Conservation (phyloP, 2,113 vertebrate species). For the Tachuris rubrigastra region DNA sequence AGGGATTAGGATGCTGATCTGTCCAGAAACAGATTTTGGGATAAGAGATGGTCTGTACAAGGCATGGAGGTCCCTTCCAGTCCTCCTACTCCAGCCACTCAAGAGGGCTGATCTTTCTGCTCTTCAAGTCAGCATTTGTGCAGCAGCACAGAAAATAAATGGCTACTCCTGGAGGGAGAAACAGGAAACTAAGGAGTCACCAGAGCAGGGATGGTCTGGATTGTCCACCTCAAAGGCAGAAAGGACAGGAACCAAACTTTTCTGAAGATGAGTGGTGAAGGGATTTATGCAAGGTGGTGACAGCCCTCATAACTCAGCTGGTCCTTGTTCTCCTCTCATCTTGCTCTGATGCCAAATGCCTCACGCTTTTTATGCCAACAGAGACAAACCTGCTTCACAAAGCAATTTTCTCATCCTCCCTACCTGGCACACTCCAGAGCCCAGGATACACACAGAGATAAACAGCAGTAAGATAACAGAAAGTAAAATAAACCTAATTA, state of each 20-base stretch:
- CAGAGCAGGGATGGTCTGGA: not conserved
- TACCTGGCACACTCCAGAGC: not conserved
- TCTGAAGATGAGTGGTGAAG: not conserved
- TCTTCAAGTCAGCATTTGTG: not conserved
- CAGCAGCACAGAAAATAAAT: not conserved
- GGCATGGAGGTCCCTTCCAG: not conserved
- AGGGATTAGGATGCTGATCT: not conserved
- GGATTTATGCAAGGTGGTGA: not conserved
- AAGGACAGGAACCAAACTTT: not conserved
- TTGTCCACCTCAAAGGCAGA: not conserved
- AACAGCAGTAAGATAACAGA: not conserved
- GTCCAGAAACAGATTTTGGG: not conserved
- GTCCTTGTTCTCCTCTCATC: not conserved
- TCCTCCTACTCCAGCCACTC: not conserved
- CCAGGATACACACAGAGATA: not conserved
- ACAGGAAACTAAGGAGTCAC: not conserved
- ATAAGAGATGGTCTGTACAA: not conserved
- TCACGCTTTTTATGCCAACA: not conserved
- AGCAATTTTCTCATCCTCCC: not conserved
- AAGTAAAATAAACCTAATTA: conserved; percentile 22
- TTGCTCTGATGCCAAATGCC: not conserved
- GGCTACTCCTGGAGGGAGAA: not conserved
- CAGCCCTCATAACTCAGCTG: not conserved
- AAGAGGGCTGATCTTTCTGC: not conserved
- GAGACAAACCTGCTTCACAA: not conserved